These are phyloP conservation scores for Serrognathus titanus DNA, from an alignment of 2,888 invertebrate species.

Conservation along the genomic window DNA sequence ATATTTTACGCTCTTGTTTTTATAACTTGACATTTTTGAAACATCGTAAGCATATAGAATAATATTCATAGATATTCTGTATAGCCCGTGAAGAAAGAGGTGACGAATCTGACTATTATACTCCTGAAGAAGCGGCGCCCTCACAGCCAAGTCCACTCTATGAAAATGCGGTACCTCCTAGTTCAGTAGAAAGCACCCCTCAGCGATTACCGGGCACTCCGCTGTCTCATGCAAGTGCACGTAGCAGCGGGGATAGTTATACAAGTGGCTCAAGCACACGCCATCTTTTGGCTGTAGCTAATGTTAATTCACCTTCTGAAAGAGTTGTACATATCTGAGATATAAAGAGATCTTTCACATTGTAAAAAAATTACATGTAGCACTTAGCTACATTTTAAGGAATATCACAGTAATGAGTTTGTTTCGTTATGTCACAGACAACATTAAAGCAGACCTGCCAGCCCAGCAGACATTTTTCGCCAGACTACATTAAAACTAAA, in stretches of 20 bases:
- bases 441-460: no score
- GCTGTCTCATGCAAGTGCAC: constrained; percentile 62
- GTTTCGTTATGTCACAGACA: no score
- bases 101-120: constrained; percentile 76
- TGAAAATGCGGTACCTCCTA: constrained; percentile 29
- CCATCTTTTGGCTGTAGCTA: constrained; percentile 61
- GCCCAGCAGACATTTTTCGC: no score
- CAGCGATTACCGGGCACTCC: constrained; percentile 61
- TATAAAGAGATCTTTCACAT: background rate
- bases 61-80: constrained; percentile 1
- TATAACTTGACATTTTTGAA: background rate
- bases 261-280: constrained; percentile 78
- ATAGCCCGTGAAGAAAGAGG: constrained; percentile 46
- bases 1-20: background rate
- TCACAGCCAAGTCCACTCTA: constrained; percentile 64
- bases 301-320: constrained; percentile 34
- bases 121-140: constrained; percentile 71
- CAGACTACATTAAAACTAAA: no score
- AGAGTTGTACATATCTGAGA: constrained; percentile 40
- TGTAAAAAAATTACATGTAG: background rate
- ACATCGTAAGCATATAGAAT: background rate
- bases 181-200: constrained; percentile 47
- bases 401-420: no score
- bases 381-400: no score
- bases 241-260: constrained; percentile 79